Base-by-base conservation (phyloP, 2,113 vertebrate genomes). In the Verasper variegatus region DNA sequence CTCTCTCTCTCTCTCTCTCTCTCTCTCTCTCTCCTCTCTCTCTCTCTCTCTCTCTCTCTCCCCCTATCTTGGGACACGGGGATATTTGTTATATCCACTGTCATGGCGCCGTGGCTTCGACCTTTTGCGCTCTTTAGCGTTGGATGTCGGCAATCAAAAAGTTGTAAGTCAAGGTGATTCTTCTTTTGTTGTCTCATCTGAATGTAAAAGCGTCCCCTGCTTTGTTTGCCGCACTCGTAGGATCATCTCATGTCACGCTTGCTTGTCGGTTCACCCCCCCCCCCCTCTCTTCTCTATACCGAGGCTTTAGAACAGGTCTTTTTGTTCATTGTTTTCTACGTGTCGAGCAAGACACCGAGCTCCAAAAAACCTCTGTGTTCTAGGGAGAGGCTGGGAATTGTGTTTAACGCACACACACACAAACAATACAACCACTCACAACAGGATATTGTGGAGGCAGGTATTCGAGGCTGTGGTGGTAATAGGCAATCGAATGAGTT, bases 51-150 rank as follows among this genome's bases (percentile, higher is more conserved):
- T 31, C 42, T 87, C 80, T 82, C 75, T 81, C 55, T 18, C 5
- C 51, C 51, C 51, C 71, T 74, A 35, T 88, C 88, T 55, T 31
- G 89, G 84, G 87, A 86, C 60, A 51, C 31, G 8, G 76, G 71
- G 20, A 71, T 80, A 80, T 88, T 84, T 88, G 78, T 87, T 84
- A 68, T 75, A 79, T 86, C 76, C 81, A 63, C 88, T 81, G 85
- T 82, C 78, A 78, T 56, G 78, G 74, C 67, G 86, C 83, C 62
- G 72, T 63, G 75, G 74, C 71, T 80, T 65, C 87, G 87, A 84
- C 88, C 83, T 84, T 68, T 87, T 0, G 62, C 8, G 55, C 76
- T 80, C 61, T 61, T 57, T 56, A 2, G 47, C 58, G 21, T 75
- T 74, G 67, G 68, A 84, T 31, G 78, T 60, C 71, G 52, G 62